Base-by-base conservation (phyloP, 2,888 invertebrate species). In the Zaprionus bogoriensis region DNA sequence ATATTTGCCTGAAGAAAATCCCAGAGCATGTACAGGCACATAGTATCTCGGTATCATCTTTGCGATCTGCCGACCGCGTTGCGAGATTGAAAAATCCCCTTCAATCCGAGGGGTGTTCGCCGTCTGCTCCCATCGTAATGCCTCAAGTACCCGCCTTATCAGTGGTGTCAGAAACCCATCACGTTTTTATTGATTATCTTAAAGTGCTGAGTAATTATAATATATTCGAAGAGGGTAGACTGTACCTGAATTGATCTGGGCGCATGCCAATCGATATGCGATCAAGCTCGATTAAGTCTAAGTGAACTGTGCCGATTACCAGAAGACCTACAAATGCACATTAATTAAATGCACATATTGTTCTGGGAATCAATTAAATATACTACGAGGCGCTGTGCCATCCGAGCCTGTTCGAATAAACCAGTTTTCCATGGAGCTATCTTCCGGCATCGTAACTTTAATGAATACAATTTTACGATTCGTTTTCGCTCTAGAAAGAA, bases 1-100 rank as follows among this genome's bases (percentile, higher is more conserved):
- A 57, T 58, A 58, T 41, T 48, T 52, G 32, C 22, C 14, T 51
- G 27, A 38, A 39, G 67, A 57, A 69, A 74, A 69, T 68, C 70
- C 75, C 70, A 69, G 30, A 63, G 20, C 12, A 25, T 28, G 52
- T 60, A 9, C 36, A 19, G 0, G 4, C 9, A 9, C 20, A 10
- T 9, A 17, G 4, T 10, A 17, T 38, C 3, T 32, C 6, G 19
- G 2, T 32, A 36, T 48, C n/a, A 44, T 48, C 32, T 5, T 36
- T 9, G 17, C 32, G 22, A 48, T 36, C 19, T n/a, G n/a, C n/a
- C n/a, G n/a, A n/a, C n/a, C n/a, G n/a, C n/a, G n/a, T n/a, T n/a
- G 12, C 10, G 1, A 10, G 6, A 6, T n/a, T n/a, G 22, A 23
- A 52, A 53, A 53, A 14, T 20, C 54, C 46, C 54, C 54, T 46